A percentile compares a stretch with the other conserved stretches of the same genome.
Conservation (phyloP, 2,113 vertebrate genomes). For the Willisornis vidua region DNA sequence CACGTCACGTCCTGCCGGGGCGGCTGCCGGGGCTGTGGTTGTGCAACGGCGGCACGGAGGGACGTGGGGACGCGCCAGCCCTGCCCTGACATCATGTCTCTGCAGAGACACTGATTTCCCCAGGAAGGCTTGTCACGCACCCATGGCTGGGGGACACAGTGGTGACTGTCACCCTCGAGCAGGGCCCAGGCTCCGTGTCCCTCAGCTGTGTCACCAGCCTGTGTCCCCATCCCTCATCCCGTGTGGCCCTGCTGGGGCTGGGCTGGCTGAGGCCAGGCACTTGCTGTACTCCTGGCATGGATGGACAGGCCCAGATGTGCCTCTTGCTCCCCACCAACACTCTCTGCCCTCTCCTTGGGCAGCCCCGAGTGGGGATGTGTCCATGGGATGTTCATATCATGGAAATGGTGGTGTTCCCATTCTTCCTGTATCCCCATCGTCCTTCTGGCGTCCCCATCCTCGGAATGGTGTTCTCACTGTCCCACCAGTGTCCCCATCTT, state of each 20-base stretch:
- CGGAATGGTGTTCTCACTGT: background rate
- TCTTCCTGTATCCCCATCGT: background rate
- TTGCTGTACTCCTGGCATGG: accelerated
- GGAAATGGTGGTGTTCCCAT: background rate
- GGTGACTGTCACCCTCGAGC: background rate
- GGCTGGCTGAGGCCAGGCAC: background rate
- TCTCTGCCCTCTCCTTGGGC: background rate
- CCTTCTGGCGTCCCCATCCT: background rate
- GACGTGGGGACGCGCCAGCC: background rate
- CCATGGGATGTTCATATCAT: background rate
- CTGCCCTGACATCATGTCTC: background rate
- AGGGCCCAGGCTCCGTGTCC: background rate
- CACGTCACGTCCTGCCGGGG: background rate
- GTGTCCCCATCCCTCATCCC: background rate
- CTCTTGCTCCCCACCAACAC: background rate
- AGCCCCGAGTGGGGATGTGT: background rate
- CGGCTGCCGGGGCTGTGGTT: background rate
- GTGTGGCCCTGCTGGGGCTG: background rate
- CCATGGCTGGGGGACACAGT: accelerated
- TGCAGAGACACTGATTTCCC: background rate
- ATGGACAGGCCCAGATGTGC: background rate
- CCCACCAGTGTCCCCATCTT: background rate
- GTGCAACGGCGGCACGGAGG: background rate
- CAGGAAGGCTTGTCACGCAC: accelerated
- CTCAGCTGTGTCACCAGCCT: background rate